phyloP scores from a whole-genome alignment of 2,113 vertebrate species.

The Salvelinus alpinus region DNA sequence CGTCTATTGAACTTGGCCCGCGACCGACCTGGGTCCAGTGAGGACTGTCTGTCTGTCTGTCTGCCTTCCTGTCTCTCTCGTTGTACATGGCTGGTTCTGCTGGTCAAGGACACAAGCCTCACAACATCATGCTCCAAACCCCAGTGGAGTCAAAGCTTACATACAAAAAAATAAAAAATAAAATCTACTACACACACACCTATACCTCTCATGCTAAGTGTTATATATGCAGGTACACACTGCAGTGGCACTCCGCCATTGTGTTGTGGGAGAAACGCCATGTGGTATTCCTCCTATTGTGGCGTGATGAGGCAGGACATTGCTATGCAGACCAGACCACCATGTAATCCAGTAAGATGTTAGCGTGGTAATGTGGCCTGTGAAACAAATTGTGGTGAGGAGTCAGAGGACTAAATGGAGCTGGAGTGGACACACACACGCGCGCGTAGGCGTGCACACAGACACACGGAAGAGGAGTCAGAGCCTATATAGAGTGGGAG shows the following conservation, averaged over 20 bases:
- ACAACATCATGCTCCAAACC: background rate
- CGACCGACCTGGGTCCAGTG: background rate
- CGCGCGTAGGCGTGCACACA: too few relatives aligned
- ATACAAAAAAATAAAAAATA: too few relatives aligned
- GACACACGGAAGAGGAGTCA: too few relatives aligned
- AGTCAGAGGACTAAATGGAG: background rate
- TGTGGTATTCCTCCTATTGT: background rate
- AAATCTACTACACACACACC: too few relatives aligned
- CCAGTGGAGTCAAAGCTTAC: background rate
- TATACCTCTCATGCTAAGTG: too few relatives aligned
- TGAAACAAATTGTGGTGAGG: constrained; percentile 14
- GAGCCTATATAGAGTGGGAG: too few relatives aligned
- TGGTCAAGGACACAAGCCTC: background rate
- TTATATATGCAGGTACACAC: too few relatives aligned
- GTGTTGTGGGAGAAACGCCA: background rate
- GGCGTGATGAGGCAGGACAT: background rate
- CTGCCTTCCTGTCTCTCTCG: background rate
- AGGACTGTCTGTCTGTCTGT: background rate
- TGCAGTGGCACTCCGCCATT: too few relatives aligned
- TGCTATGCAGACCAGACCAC: constrained; percentile 25
- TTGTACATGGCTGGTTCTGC: background rate
- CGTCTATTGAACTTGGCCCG: background rate
- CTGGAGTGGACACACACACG: too few relatives aligned
- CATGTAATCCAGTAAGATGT: background rate
- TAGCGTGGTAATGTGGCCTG: background rate